phyloP scores from a whole-genome alignment of 2,797 vertebrate species.

The Stomatorhinus walkeri region DNA sequence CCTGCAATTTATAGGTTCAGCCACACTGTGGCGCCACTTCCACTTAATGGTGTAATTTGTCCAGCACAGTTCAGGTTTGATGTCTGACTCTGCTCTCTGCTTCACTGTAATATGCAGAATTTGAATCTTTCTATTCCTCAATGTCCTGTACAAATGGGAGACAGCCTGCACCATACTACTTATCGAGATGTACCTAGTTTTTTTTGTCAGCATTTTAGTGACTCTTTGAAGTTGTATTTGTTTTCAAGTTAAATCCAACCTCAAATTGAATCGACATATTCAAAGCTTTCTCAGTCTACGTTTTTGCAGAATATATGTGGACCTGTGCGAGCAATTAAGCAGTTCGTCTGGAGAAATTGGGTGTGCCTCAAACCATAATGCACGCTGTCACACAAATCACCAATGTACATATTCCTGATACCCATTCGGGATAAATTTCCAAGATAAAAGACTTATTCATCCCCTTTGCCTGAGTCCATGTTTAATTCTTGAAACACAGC shows the following conservation, averaged over 20 bases:
- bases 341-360: neutral
- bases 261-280: neutral
- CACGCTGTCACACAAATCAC: neutral
- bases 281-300: neutral
- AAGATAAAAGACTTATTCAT: neutral
- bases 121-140: slow-evolving; percentile 15
- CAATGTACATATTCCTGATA: slow-evolving; percentile 23
- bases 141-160: neutral
- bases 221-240: neutral
- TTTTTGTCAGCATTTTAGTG: neutral
- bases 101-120: slow-evolving; percentile 24
- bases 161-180: neutral
- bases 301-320: neutral
- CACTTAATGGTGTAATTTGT: neutral
- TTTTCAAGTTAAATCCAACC: neutral
- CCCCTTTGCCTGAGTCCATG: neutral
- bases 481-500: neutral
- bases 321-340: neutral
- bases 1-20: slow-evolving; percentile 11
- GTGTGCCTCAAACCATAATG: neutral
- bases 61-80: neutral
- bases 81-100: neutral
- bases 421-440: slow-evolving; percentile 26
- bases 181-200: slow-evolving; percentile 18
- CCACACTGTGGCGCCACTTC: slow-evolving; percentile 20